Evolutionary conservation across 1,140 invertebrate genomes (phyloP), one percentile per base, ranked within the genome.

Genomic region (Cotesia glomerata): DNA sequence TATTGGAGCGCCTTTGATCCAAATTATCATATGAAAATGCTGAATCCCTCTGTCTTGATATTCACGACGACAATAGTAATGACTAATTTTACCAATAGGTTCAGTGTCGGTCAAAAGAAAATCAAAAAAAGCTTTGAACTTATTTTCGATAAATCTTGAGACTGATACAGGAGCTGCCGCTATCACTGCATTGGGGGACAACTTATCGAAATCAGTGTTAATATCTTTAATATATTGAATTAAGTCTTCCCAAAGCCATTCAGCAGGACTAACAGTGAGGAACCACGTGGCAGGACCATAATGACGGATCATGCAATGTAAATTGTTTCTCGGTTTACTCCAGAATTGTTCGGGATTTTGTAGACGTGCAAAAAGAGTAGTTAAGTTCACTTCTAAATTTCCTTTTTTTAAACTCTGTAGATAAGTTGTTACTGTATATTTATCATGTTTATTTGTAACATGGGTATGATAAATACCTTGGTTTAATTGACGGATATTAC

Each of bases 201-300:
- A 39, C 26, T 71, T 75, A 56, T 72, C 61, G 61, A 75, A 74
- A 61, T 71, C 56, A 1, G 69, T 68, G 72, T 82, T 82, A 4
- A 85, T 72, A 74, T 77, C 52, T 11, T 59, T 67, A 36, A 84
- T 32, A 77, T 83, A 82, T 51, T 81, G 39, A 59, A 69, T 69
- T 70, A 85, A 77, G 71, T 83, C 80, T 13, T 75, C 61, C 81
- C 81, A 82, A 39, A 80, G 61, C 73, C 76, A 84, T 78, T 86
- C 83, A 39, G 71, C 75, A 8, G 82, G 81, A 77, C 82, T 85
- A 1, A 84, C 70, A 11, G 81, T 84, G 3, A 86, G 52, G 78
- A 84, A 86, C 78, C 81, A 26, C 26, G 26, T 26, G 26, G 26
- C 26, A 26, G 26, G 26, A 26, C 26, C 26, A 26, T 26, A 26